Conservation (phyloP, 2,888 invertebrate species). For the Pterobdella sp. region DNA sequence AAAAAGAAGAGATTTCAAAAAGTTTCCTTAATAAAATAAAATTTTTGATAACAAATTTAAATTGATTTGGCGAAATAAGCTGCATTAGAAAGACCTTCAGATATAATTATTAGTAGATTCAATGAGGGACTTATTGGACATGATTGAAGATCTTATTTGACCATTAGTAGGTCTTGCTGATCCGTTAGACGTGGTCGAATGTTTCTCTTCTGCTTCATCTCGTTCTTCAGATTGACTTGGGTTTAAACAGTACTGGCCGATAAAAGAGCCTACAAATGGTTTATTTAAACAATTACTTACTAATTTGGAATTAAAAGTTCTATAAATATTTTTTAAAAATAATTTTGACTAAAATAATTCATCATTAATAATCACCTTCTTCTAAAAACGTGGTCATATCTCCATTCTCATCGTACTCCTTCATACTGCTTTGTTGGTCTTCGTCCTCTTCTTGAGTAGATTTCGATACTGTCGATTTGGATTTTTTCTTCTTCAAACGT, state of each 20-base stretch:
- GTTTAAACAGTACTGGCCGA: constrained; percentile 76
- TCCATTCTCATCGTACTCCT: constrained; percentile 91
- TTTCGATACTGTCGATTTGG: constrained; percentile 31
- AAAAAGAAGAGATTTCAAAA: not conserved
- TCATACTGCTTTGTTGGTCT: constrained; percentile 96
- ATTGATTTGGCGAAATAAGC: too few species aligned
- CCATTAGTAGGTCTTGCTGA: not conserved
- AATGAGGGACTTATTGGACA: not conserved
- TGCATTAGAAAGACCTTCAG: not conserved
- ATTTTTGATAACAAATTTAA: not conserved
- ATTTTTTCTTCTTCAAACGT: constrained; percentile 24
- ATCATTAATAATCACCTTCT: constrained; percentile 56
- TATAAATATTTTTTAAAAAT: too few species aligned
- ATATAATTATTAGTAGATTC: not conserved
- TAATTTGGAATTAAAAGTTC: too few species aligned
- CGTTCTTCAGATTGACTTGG: constrained; percentile 14
- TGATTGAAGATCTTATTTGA: not conserved
- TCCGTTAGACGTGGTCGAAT: not conserved
- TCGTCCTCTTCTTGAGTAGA: constrained; percentile 55
- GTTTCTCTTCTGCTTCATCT: constrained; percentile 5
- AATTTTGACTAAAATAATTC: too few species aligned
- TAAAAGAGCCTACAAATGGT: constrained; percentile 96
- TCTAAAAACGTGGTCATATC: constrained; percentile 95
- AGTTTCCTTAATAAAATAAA: not conserved
- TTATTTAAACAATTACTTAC: too few species aligned